These are phyloP conservation scores for Oithona nana DNA, from an alignment of 2,888 invertebrate genomes.

Conservation along the genomic window DNA sequence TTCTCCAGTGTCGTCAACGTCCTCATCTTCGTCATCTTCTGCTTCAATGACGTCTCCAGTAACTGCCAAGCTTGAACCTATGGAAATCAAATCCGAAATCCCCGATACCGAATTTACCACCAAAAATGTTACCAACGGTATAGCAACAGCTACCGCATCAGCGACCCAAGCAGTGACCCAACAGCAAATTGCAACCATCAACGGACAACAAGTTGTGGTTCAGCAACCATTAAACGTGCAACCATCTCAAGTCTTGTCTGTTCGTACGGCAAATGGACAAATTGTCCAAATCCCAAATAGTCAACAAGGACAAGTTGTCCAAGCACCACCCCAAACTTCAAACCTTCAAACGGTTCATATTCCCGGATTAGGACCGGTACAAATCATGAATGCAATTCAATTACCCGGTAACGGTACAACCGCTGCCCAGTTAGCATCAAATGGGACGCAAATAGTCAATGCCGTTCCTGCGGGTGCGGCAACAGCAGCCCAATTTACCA, in stretches of 20 bases:
- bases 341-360: conserved; percentile 30
- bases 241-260: conserved; percentile 37
- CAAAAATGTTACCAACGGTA: background rate
- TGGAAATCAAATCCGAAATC: background rate
- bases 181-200: background rate
- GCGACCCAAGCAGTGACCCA: background rate
- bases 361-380: conserved; percentile 59
- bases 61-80: conserved; percentile 4
- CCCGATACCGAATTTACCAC: background rate
- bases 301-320: background rate
- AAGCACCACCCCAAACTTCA: background rate
- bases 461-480: conserved; percentile 2
- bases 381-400: conserved; percentile 50
- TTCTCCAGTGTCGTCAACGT: conserved; percentile 22
- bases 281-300: background rate
- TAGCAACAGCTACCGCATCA: background rate
- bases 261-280: conserved; percentile 22
- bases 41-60: conserved; percentile 10
- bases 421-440: conserved; percentile 18
- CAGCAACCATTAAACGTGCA: conserved; percentile 3
- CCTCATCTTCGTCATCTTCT: conserved; percentile 23
- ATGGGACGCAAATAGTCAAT: conserved; percentile 6
- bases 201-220: background rate
- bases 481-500: conserved; percentile 2
- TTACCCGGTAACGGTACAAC: conserved; percentile 23